Evolutionary conservation across 2,113 vertebrate genomes (phyloP).

Genomic region (Rhinolophus ferrumequinum): DNA sequence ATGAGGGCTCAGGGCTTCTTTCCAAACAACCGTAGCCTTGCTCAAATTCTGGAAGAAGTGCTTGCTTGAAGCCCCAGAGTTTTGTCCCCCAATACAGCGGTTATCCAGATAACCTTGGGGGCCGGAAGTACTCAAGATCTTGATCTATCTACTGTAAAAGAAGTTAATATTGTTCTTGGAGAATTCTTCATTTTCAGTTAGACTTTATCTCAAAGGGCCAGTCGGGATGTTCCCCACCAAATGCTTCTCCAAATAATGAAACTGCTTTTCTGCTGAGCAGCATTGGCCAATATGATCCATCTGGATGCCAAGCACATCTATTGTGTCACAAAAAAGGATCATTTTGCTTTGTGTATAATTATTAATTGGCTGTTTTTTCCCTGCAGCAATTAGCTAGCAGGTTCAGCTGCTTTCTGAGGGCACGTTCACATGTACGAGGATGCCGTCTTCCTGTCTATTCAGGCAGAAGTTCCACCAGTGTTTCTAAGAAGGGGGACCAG

Average conservation of each 20-base stretch:
- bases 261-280: conserved; percentile 28
- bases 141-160: background rate
- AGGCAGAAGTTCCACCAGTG: conserved; percentile 43
- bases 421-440: conserved; percentile 13
- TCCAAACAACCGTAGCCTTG: background rate
- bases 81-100: background rate
- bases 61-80: background rate
- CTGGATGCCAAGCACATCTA: conserved; percentile 37
- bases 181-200: conserved; percentile 11
- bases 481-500: background rate
- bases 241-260: conserved; percentile 40
- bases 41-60: background rate
- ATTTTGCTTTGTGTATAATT: conserved; percentile 53
- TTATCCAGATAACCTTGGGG: background rate
- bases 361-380: conserved; percentile 45
- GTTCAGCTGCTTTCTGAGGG: conserved; percentile 39
- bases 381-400: conserved; percentile 48
- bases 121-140: background rate
- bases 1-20: background rate
- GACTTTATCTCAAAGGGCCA: background rate
- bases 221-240: background rate
- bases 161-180: background rate
- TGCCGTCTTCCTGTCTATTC: conserved; percentile 35
- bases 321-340: conserved; percentile 4
- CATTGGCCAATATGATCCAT: conserved; percentile 28